These are phyloP conservation scores for Atta cephalotes DNA, from an alignment of 1,140 invertebrate species.

Conservation along the genomic window DNA sequence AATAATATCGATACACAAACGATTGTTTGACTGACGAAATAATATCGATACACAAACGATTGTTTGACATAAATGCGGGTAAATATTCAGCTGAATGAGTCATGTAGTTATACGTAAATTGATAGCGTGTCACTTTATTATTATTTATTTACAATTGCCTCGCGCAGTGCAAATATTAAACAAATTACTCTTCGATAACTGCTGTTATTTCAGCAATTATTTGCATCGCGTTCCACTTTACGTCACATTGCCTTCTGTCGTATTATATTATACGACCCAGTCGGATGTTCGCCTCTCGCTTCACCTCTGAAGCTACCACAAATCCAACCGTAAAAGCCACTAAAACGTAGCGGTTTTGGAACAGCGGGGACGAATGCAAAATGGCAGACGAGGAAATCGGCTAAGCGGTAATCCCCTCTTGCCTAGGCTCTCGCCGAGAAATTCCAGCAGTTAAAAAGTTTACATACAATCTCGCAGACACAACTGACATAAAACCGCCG, in stretches of 20 bases:
- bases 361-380: slow-evolving; percentile 41
- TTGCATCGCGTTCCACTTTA: slow-evolving; percentile 7
- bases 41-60: neutral
- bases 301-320: slow-evolving; percentile 18
- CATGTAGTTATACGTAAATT: slow-evolving; percentile 3
- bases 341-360: slow-evolving; percentile 47
- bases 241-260: neutral
- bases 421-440: neutral
- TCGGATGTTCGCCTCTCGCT: slow-evolving; percentile 9
- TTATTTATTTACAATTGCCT: neutral
- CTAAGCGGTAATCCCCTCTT: slow-evolving; percentile 16
- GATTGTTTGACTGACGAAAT: neutral
- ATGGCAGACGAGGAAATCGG: neutral
- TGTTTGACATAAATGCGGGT: neutral
- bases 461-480: neutral
- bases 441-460: slow-evolving; percentile 35
- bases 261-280: slow-evolving; percentile 15
- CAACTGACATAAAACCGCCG: slow-evolving; percentile 19
- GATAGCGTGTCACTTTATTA: slow-evolving; percentile 22
- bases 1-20: neutral
- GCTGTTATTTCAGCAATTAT: slow-evolving; percentile 17
- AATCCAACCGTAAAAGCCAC: slow-evolving; percentile 50
- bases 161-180: slow-evolving; percentile 6
- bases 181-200: neutral
- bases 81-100: slow-evolving; percentile 5